Evolutionary conservation across 2,797 vertebrate genomes (phyloP).

Genomic region (Spea hammondii): DNA sequence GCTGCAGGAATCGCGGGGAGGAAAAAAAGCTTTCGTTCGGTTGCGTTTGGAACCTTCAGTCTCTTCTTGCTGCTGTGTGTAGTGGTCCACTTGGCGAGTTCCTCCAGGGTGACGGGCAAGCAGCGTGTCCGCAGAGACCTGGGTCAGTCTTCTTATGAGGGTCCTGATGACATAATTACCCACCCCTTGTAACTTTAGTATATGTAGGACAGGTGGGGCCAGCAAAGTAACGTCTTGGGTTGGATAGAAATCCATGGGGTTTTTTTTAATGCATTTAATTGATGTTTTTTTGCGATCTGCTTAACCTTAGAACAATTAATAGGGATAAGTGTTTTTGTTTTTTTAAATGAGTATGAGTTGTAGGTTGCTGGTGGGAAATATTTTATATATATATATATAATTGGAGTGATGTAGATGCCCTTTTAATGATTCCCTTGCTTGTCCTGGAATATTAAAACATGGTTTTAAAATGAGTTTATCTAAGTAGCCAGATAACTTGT

Average conservation of each 20-base stretch:
- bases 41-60: constrained; percentile 68
- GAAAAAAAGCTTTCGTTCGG: constrained; percentile 37
- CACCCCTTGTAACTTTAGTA: no score
- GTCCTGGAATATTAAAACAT: neutral
- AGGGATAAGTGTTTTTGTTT: no score
- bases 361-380: no score
- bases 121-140: constrained; percentile 66
- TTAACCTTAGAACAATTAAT: no score
- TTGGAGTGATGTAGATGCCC: neutral
- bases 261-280: no score
- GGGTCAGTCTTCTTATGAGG: constrained; percentile 61
- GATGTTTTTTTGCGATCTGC: no score
- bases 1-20: neutral
- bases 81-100: constrained; percentile 58
- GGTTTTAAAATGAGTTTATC: constrained; percentile 3
- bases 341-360: no score
- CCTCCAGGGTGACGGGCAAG: constrained; percentile 28
- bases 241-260: no score
- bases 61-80: constrained; percentile 69
- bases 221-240: no score
- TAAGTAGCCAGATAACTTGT: no score
- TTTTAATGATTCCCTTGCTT: neutral
- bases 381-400: no score
- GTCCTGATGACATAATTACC: neutral
- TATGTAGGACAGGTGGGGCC: no score